phyloP scores from a whole-genome alignment of 1,140 invertebrate genomes.

The Drosophila setifemur region DNA sequence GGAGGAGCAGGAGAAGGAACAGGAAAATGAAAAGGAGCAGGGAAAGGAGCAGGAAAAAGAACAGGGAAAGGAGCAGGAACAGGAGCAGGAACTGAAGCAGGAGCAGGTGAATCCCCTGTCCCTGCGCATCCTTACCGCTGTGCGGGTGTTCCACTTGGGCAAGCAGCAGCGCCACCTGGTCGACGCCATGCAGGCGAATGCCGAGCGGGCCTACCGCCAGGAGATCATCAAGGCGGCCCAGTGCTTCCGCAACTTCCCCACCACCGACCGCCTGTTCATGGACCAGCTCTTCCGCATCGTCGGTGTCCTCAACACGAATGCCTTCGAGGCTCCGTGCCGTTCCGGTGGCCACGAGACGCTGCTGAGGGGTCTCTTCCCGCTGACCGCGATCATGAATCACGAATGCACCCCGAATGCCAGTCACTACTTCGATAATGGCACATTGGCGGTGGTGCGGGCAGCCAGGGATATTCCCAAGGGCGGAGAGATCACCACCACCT shows the following conservation, averaged over 20 bases:
- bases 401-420: constrained; percentile 89
- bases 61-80: too few relatives aligned
- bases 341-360: constrained; percentile 83
- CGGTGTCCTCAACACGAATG: constrained; percentile 88
- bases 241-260: constrained; percentile 84
- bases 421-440: constrained; percentile 85
- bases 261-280: constrained; percentile 82
- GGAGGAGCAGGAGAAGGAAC: too few relatives aligned
- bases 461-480: constrained; percentile 86
- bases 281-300: constrained; percentile 82
- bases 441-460: constrained; percentile 86
- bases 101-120: constrained; percentile 83
- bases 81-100: too few relatives aligned
- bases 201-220: constrained; percentile 83
- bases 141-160: constrained; percentile 85
- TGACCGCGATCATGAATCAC: constrained; percentile 90
- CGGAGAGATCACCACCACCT: constrained; percentile 88
- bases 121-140: constrained; percentile 84
- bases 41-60: too few relatives aligned
- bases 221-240: constrained; percentile 86
- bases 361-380: constrained; percentile 88
- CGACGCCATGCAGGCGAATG: constrained; percentile 84
- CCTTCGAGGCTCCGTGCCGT: constrained; percentile 86
- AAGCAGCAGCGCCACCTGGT: constrained; percentile 84
- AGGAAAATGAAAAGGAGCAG: too few relatives aligned